These are phyloP conservation scores for Capreolus pygargus DNA, from an alignment of 2,113 vertebrate genomes.

Conservation along the genomic window DNA sequence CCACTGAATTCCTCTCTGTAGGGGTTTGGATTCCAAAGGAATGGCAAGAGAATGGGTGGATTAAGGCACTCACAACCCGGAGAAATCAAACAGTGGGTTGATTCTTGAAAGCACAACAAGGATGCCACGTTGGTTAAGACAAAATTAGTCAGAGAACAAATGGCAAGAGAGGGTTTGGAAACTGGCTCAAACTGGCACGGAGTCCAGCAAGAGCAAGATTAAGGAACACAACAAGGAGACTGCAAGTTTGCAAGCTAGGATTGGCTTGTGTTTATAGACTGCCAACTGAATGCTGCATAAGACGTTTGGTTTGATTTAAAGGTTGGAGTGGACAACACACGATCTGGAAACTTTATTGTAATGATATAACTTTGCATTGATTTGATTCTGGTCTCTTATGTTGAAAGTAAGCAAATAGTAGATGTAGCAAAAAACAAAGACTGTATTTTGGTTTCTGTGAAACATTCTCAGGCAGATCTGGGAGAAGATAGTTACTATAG, in stretches of 20 bases:
- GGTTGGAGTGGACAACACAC: background rate
- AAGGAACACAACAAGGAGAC: background rate
- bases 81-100: background rate
- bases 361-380: background rate
- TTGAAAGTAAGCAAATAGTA: conserved; percentile 12
- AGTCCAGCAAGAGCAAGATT: background rate
- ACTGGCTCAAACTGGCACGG: background rate
- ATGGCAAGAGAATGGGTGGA: background rate
- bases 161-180: background rate
- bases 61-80: background rate
- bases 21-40: background rate
- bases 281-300: background rate
- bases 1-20: background rate
- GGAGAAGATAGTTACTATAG: background rate
- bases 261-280: background rate
- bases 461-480: background rate
- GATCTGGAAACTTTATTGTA: background rate
- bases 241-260: background rate
- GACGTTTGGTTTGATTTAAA: background rate
- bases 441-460: background rate
- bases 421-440: background rate
- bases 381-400: background rate
- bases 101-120: background rate
- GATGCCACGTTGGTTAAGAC: background rate
- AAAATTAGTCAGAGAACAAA: background rate